Percentiles rank a stretch among this genome's conserved stretches.
These are phyloP conservation scores for Serranus cabrilla DNA, from an alignment of 2,797 vertebrate genomes.

Conservation along the genomic window DNA sequence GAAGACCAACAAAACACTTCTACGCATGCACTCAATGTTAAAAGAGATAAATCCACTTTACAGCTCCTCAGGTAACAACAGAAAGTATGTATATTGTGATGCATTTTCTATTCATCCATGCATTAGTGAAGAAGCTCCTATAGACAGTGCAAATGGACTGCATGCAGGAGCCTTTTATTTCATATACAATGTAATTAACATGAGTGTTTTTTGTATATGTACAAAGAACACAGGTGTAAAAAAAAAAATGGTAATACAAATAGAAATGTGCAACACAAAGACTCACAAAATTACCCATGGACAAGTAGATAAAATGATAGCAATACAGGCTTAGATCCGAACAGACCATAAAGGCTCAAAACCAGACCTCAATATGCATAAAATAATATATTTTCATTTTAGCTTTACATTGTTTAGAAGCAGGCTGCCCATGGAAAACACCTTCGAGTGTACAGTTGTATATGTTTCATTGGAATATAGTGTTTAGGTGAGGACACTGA, in stretches of 20 bases:
- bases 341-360: neutral
- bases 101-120: constrained; percentile 33
- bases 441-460: too few relatives aligned
- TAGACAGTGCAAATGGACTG: constrained; percentile 1
- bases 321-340: neutral
- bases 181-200: constrained; percentile 1
- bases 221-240: neutral
- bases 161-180: constrained; percentile 26
- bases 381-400: neutral
- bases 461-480: neutral
- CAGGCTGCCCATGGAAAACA: too few relatives aligned
- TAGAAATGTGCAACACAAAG: constrained; percentile 8
- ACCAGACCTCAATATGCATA: neutral
- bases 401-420: too few relatives aligned
- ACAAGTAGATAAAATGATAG: neutral
- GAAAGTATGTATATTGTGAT: constrained; percentile 20
- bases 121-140: constrained; percentile 26
- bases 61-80: constrained; percentile 20
- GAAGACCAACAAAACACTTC: constrained; percentile 53
- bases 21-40: constrained; percentile 32
- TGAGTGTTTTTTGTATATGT: neutral
- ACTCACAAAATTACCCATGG: neutral
- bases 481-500: neutral
- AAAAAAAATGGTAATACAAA: constrained; percentile 16
- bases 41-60: constrained; percentile 48